Evolutionary conservation across 2,888 invertebrate genomes (phyloP).

Genomic region (Philopedon plagiatum): DNA sequence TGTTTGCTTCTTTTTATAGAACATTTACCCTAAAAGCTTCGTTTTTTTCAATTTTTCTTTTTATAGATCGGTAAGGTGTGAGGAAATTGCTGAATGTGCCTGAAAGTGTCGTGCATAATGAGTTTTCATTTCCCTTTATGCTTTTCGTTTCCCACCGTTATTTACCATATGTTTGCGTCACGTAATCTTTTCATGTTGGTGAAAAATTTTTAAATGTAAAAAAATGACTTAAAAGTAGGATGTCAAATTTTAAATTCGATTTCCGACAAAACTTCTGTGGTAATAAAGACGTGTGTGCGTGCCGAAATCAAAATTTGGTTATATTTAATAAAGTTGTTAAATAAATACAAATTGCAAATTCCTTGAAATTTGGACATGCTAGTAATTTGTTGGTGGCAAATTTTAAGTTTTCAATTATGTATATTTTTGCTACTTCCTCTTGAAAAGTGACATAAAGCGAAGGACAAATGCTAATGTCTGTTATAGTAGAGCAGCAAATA

Average conservation of each 20-base stretch:
- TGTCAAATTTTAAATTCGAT: background rate
- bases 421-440: too few relatives aligned
- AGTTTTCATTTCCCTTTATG: slow-evolving; percentile 36
- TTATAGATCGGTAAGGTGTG: slow-evolving; percentile 37
- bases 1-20: background rate
- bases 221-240: background rate
- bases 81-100: slow-evolving; percentile 30
- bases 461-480: too few relatives aligned
- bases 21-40: background rate
- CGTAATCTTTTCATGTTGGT: slow-evolving; percentile 1
- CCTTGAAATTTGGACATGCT: too few relatives aligned
- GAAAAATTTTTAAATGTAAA: background rate
- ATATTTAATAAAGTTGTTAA: background rate
- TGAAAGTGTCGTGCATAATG: slow-evolving; percentile 34
- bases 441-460: too few relatives aligned
- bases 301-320: too few relatives aligned
- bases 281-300: too few relatives aligned
- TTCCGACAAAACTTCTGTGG: background rate
- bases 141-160: slow-evolving; percentile 30
- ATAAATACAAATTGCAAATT: too few relatives aligned
- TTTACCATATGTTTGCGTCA: slow-evolving; percentile 28
- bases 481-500: too few relatives aligned
- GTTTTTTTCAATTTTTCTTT: slow-evolving; percentile 10
- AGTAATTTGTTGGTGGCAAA: too few relatives aligned
- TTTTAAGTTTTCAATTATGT: too few relatives aligned